Percentiles rank a stretch among this genome's conserved stretches.
Conservation (phyloP, 1,140 invertebrate genomes). For the Belonocnema kinseyi region DNA sequence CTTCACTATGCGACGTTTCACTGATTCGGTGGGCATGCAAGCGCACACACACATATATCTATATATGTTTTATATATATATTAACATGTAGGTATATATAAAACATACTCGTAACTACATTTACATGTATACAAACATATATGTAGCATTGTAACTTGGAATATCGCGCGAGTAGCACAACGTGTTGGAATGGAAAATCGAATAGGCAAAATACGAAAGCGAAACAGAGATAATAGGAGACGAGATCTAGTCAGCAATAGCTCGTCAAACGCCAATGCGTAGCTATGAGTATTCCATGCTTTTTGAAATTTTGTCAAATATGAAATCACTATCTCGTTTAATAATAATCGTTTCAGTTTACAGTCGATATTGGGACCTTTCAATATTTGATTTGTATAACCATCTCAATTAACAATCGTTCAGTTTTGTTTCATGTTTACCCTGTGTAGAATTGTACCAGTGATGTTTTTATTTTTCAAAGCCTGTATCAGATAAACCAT, state of each 20-base stretch:
- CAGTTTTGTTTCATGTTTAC: no score
- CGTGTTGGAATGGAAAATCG: constrained; percentile 23
- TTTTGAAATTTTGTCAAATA: not conserved
- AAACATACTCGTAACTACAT: not conserved
- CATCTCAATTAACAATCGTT: no score
- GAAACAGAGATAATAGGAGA: constrained; percentile 26
- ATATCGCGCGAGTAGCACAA: constrained; percentile 20
- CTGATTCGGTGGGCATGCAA: constrained; percentile 7
- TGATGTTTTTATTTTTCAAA: no score
- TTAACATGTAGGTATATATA: not conserved
- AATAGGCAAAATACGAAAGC: constrained; percentile 17
- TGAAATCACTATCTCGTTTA: not conserved
- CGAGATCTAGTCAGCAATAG: constrained; percentile 18
- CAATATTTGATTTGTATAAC: no score
- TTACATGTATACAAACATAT: not conserved
- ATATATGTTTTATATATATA: not conserved
- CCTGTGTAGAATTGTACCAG: no score
- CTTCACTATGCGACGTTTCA: constrained; percentile 26
- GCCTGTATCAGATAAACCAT: no score
- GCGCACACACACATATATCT: no score
- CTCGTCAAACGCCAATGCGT: constrained; percentile 18
- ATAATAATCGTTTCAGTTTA: not conserved
- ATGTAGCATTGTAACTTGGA: not conserved
- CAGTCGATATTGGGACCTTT: no score
- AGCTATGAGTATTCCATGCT: constrained; percentile 1